Evolutionary conservation across 1,140 invertebrate genomes (phyloP).

Genomic region (Phthorimaea operculella): DNA sequence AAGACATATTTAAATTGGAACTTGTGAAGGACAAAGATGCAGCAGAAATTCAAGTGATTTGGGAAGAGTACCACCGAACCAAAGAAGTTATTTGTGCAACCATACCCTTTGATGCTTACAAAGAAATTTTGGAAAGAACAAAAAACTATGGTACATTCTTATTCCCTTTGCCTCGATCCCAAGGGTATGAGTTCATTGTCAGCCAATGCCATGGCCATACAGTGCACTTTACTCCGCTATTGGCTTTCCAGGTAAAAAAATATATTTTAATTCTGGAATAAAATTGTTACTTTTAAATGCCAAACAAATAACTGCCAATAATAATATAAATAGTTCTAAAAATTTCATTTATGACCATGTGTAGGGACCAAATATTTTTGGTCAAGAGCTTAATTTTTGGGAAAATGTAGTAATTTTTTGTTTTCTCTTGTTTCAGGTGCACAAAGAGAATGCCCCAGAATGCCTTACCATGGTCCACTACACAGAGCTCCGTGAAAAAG

Average conservation of each 20-base stretch:
- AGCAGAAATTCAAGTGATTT: constrained; percentile 81
- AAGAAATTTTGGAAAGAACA: constrained; percentile 69
- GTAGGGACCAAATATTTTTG: too few relatives aligned
- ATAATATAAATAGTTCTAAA: too few relatives aligned
- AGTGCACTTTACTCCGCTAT: constrained; percentile 87
- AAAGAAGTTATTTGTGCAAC: constrained; percentile 81
- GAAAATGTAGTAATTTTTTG: too few relatives aligned
- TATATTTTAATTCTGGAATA: too few relatives aligned
- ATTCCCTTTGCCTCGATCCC: constrained; percentile 81
- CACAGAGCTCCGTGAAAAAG: constrained; percentile 82
- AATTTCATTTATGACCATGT: too few relatives aligned
- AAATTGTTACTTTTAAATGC: too few relatives aligned
- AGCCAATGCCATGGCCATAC: constrained; percentile 78
- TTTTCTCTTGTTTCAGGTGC: constrained; percentile 67
- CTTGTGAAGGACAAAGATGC: constrained; percentile 77
- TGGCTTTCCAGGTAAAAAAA: constrained; percentile 81
- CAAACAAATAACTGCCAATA: too few relatives aligned
- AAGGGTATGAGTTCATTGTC: constrained; percentile 91
- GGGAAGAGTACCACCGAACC: constrained; percentile 82
- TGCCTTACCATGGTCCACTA: constrained; percentile 88
- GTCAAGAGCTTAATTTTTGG: too few relatives aligned
- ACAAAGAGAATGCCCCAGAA: constrained; percentile 92
- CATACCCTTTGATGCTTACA: constrained; percentile 72
- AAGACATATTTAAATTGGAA: constrained; percentile 84
- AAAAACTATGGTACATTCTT: constrained; percentile 78